Evolutionary conservation across 2,113 vertebrate genomes (phyloP), one percentile per base, ranked within the genome.

Genomic region (Nothobranchius kuhntae): DNA sequence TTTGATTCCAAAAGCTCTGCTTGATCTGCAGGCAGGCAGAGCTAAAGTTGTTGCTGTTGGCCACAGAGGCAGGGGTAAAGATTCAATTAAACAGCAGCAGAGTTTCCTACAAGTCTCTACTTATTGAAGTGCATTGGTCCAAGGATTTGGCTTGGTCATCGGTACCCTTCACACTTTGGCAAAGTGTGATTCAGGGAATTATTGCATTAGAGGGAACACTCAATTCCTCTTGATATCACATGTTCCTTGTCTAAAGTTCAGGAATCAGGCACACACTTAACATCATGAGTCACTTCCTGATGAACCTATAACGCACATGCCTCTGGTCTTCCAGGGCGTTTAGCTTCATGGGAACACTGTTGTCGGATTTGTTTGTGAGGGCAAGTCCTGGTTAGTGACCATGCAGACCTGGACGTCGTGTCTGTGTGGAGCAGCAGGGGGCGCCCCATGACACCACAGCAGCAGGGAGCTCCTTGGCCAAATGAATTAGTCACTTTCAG

Each of bases 381-480:
- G 2, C 2, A 30, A 30, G 2, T 30, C 30, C 30, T 30, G 30
- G 30, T 30, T 3, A 8, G 38, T 7, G 38, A 40, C 6, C 6
- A 40, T 40, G 38, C 30, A 30, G 30, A 30, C 30, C 2, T 53
- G 72, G 47, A 65, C 68, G 14, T 52, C 21, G 58, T 54, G 52
- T 63, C 48, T 17, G 51, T 61, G 83, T 86, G 38, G 3, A 40
- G 38, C 9, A 91, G 84, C 87, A 93, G 91, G 86, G 87, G 88
- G 91, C 75, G 91, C 89, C 79, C 65, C 77, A 21, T 71, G 80
- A 54, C 78, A 58, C 75, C 0, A 70, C 61, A 73, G 80, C 61
- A 73, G 62, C 53, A 17, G 42, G 36, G 14, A 53, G 69, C 61
- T 68, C 46, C 53, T 57, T 84, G 75, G 84, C 75, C 73, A 75